A percentile compares a stretch with the other conserved stretches of the same genome.
These are phyloP conservation scores for Eugnorisma glareosa DNA, from an alignment of 2,888 invertebrate species.

Conservation along the genomic window DNA sequence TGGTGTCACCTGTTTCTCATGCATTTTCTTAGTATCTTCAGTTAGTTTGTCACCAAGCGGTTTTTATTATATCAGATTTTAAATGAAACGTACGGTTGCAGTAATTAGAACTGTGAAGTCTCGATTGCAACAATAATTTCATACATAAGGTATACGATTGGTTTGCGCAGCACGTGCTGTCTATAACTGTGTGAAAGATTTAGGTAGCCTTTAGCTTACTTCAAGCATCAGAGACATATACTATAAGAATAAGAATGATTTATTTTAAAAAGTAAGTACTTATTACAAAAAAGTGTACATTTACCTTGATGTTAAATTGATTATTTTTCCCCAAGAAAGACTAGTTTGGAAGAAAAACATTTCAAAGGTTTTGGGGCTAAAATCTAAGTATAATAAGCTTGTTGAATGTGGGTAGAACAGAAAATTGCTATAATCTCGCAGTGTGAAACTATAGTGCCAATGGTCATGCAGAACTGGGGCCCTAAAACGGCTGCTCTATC, in stretches of 20 bases:
- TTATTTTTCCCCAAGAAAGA: background rate
- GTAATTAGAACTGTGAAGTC: slow-evolving; percentile 33
- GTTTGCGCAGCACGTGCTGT: slow-evolving; percentile 21
- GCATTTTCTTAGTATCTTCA: background rate
- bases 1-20: background rate
- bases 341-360: background rate
- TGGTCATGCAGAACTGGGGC: too few species aligned
- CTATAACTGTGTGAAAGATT: slow-evolving; percentile 25
- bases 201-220: background rate
- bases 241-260: too few species aligned
- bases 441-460: too few species aligned
- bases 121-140: slow-evolving; percentile 50
- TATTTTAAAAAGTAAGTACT: too few species aligned
- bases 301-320: too few species aligned
- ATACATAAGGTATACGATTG: slow-evolving; percentile 56
- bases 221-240: background rate
- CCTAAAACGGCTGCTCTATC: too few species aligned
- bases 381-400: too few species aligned
- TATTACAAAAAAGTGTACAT: too few species aligned
- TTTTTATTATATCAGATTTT: background rate
- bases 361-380: background rate
- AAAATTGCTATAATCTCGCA: too few species aligned
- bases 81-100: background rate
- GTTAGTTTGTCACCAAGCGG: background rate
- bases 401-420: background rate